Evolutionary conservation across 2,113 vertebrate genomes (phyloP).

Genomic region (Acrocephalus kingi): DNA sequence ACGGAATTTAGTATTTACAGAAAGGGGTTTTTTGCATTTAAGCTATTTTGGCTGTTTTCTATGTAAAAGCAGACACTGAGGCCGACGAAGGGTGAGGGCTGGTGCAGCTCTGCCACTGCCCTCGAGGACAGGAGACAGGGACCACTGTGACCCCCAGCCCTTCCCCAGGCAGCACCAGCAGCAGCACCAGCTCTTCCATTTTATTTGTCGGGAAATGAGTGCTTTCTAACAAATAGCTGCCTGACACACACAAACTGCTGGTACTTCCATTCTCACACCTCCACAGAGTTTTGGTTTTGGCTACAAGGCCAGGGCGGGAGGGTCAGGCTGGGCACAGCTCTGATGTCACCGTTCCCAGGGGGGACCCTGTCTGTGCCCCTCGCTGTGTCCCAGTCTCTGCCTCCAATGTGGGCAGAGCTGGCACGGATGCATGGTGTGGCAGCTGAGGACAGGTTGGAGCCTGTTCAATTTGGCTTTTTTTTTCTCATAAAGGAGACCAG

Average conservation of each 20-base stretch:
- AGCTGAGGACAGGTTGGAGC: not conserved
- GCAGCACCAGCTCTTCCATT: not conserved
- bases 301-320: fast-evolving
- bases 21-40: not conserved
- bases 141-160: fast-evolving
- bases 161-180: not conserved
- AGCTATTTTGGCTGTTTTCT: not conserved
- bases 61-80: fast-evolving
- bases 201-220: not conserved
- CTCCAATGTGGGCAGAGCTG: not conserved
- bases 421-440: not conserved
- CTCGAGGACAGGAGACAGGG: not conserved
- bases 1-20: not conserved
- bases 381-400: not conserved
- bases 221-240: not conserved
- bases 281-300: not conserved
- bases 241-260: not conserved
- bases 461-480: not conserved
- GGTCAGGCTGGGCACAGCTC: not conserved
- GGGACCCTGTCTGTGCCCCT: not conserved
- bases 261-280: not conserved
- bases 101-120: not conserved
- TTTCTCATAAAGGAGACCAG: not conserved
- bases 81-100: fast-evolving
- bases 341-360: fast-evolving